Evolutionary conservation across 1,140 invertebrate species (phyloP).

Genomic region (Proales similis): DNA sequence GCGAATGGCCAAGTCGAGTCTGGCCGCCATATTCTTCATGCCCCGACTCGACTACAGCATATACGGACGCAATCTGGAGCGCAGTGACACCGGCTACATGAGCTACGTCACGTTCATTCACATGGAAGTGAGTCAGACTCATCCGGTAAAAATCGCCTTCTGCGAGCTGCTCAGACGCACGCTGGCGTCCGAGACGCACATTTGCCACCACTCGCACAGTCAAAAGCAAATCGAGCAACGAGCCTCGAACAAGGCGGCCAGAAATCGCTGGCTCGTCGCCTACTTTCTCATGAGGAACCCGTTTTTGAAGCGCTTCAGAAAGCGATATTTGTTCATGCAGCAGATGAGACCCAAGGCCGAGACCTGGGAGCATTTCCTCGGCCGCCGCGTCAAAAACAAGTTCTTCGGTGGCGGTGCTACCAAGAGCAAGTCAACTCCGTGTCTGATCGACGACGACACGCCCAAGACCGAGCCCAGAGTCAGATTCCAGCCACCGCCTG

Average conservation of each 20-base stretch:
- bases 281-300: slow-evolving; percentile 28
- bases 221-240: too few relatives aligned
- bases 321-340: slow-evolving; percentile 20
- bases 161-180: not conserved
- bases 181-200: not conserved
- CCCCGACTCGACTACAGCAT: slow-evolving; percentile 36
- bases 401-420: slow-evolving; percentile 20
- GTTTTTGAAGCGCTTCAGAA: slow-evolving; percentile 4
- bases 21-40: slow-evolving; percentile 29
- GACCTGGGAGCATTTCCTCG: slow-evolving; percentile 13
- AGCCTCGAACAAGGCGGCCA: slow-evolving; percentile 16
- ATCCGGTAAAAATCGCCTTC: slow-evolving; percentile 28
- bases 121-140: slow-evolving; percentile 35
- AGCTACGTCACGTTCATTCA: slow-evolving; percentile 34
- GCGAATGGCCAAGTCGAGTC: slow-evolving; percentile 22
- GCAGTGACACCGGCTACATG: slow-evolving; percentile 25
- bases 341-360: slow-evolving; percentile 13
- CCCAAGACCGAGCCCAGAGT: too few relatives aligned
- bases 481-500: too few relatives aligned
- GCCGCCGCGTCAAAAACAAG: slow-evolving; percentile 10
- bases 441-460: slow-evolving; percentile 14
- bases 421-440: slow-evolving; percentile 13
- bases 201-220: not conserved
- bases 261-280: slow-evolving; percentile 23
- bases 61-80: slow-evolving; percentile 35